Base-by-base conservation (phyloP, 2,888 invertebrate genomes). In the Eupithecia insigniata region DNA sequence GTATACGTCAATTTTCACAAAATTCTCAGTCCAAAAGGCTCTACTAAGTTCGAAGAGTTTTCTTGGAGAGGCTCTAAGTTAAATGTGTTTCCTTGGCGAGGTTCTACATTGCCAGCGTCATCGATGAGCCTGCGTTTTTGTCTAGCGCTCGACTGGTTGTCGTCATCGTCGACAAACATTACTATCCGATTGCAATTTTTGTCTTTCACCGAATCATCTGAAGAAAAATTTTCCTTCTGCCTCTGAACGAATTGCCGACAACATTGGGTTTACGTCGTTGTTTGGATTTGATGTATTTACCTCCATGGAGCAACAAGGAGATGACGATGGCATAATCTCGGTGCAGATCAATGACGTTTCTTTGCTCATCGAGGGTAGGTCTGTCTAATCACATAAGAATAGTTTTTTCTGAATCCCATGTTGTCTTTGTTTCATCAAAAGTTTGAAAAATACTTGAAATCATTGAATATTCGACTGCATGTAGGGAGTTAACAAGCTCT, bases 251-350 rank as follows among this genome's bases (percentile, higher is more conserved):
- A 36, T 36, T 36, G 36, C 36, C 14, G 36, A 36, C 36, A 36
- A 36, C 36, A 36, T 36, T 36, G 36, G 36, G 36, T 65, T 65
- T 36, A 34, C 26, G 65, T 65, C 14, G 12, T 65, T 22, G 22
- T 65, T 65, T 58, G 58, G 8, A 65, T 36, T 36, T 65, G 65
- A 65, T 22, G 12, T 39, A 26, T 58, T 58, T 58, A 58, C 58
- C 26, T 58, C 14, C 58, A 58, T 58, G 58, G 28, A 58, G 58
- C 58, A 58, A 58, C 58, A 65, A n/a, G 65, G 65, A 5, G 36
- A 65, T 65, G 65, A 65, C 65, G 65, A 43, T 43, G 65, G 65
- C 65, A 65, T 65, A 65, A 36, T 65, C 22, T 65, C 65, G 39
- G 34, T 65, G 26, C 65, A 43, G 36, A 65, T 65, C 36, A 65